These are phyloP conservation scores for Phenganax marumi DNA, from an alignment of 92 coral and sea anemone species.

Conservation along the genomic window DNA sequence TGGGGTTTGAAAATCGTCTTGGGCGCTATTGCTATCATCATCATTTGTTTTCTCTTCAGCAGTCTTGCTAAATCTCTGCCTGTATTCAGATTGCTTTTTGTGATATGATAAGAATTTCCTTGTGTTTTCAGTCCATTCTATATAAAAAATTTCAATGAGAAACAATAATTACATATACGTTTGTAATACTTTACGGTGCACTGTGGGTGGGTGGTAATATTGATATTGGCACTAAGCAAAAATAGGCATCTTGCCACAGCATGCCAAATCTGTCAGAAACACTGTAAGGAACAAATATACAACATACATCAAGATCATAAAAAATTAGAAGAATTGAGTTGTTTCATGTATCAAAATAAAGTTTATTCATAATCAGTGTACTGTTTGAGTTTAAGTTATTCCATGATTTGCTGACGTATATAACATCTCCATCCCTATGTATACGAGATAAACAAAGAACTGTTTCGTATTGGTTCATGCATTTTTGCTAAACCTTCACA, in stretches of 20 bases:
- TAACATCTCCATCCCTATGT: slow-evolving; percentile 6
- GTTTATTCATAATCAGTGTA: neutral
- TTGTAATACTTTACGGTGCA: neutral
- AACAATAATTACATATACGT: too few relatives aligned
- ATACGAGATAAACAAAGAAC: too few relatives aligned
- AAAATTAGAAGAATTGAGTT: neutral
- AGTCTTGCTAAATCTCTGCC: neutral
- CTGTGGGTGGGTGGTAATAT: neutral
- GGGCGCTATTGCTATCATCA: neutral
- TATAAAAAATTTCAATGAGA: neutral
- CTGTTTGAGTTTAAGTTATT: neutral
- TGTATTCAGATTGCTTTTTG: slow-evolving; percentile 11
- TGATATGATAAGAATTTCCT: neutral
- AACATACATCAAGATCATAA: too few relatives aligned
- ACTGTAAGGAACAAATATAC: too few relatives aligned
- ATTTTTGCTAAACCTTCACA: too few relatives aligned
- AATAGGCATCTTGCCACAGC: neutral
- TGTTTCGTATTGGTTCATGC: too few relatives aligned
- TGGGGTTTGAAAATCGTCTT: neutral
- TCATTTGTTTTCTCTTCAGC: neutral
- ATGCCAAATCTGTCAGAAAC: too few relatives aligned
- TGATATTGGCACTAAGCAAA: neutral
- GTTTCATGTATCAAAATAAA: neutral
- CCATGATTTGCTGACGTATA: slow-evolving; percentile 1
- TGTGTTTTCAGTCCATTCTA: slow-evolving; percentile 4